Percentiles rank a stretch among this genome's conserved stretches.
Evolutionary conservation across 2,113 vertebrate species (phyloP).

Genomic region (Conger conger): DNA sequence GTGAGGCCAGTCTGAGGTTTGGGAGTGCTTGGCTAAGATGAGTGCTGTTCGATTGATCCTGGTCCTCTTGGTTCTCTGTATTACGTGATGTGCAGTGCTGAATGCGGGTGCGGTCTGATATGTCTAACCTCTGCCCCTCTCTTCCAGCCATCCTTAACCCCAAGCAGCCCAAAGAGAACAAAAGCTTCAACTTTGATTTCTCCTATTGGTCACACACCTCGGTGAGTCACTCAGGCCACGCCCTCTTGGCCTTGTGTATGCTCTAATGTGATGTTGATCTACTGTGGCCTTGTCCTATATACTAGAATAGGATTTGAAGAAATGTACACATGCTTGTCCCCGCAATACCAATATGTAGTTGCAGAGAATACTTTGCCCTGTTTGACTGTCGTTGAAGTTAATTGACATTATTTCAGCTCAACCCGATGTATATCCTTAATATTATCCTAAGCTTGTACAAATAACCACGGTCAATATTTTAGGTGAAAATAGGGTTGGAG

Average conservation of each 20-base stretch:
- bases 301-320: neutral
- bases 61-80: neutral
- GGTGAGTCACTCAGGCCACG: conserved; percentile 64
- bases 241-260: neutral
- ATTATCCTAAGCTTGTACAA: too few relatives aligned
- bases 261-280: neutral
- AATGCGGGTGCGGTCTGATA: neutral
- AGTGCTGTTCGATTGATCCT: neutral
- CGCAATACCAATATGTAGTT: neutral
- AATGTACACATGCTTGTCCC: neutral
- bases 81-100: neutral
- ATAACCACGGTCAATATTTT: too few relatives aligned
- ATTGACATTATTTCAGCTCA: too few relatives aligned
- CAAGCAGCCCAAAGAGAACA: conserved; percentile 95
- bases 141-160: conserved; percentile 91
- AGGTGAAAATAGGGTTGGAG: too few relatives aligned
- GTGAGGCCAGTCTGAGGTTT: too few relatives aligned
- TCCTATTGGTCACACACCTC: conserved; percentile 99
- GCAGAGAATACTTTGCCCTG: neutral
- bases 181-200: conserved; percentile 99
- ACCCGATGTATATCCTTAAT: too few relatives aligned
- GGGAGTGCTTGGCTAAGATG: neutral
- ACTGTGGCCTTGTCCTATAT: neutral
- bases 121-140: conserved; percentile 37
- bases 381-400: neutral